phyloP scores from a whole-genome alignment of 1,140 invertebrate species.

The Ceratosolen solmsi region DNA sequence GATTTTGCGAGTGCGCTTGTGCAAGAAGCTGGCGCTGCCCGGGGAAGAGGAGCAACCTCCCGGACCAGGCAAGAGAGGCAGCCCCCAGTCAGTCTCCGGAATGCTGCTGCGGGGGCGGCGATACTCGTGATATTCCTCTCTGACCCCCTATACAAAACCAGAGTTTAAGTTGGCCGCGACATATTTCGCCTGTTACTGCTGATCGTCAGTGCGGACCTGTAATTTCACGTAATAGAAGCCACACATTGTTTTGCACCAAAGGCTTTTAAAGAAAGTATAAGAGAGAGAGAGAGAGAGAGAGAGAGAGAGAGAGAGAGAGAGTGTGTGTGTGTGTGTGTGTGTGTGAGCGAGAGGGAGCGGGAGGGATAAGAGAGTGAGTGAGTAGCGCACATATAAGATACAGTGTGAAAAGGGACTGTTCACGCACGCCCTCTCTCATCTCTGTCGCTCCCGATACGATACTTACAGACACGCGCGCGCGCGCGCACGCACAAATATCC shows the following conservation, averaged over 20 bases:
- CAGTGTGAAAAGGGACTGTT: background rate
- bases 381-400: background rate
- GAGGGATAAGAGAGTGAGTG: background rate
- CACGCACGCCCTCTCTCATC: conserved; percentile 39
- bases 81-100: conserved; percentile 56
- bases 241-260: background rate
- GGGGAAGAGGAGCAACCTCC: conserved; percentile 70
- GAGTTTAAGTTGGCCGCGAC: background rate
- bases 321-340: background rate
- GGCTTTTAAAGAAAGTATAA: background rate
- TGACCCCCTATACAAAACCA: conserved; percentile 14
- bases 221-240: background rate
- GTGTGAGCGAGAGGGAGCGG: background rate
- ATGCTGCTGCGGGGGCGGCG: conserved; percentile 38
- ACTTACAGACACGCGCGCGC: conserved; percentile 1
- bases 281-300: background rate
- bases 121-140: conserved; percentile 29
- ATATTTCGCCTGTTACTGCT: conserved; percentile 15
- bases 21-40: conserved; percentile 71
- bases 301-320: background rate
- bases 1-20: conserved; percentile 66
- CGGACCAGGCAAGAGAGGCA: conserved; percentile 55
- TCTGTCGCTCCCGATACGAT: background rate
- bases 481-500: background rate
- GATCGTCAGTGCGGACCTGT: background rate